Percentiles rank a stretch among this genome's conserved stretches.
These are phyloP conservation scores for Blera fallax DNA, from an alignment of 2,888 invertebrate species.

Conservation along the genomic window DNA sequence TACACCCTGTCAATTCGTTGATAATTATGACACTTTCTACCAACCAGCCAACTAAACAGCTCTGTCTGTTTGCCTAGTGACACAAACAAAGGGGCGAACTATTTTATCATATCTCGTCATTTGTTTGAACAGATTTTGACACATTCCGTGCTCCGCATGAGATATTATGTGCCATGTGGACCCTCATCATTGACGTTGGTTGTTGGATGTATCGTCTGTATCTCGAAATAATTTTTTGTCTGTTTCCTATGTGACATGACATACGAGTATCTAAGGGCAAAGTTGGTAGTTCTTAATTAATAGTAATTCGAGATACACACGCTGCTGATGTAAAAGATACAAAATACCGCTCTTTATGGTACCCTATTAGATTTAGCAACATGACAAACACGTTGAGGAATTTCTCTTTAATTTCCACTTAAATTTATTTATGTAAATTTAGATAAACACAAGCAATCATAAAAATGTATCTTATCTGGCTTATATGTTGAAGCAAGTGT, in stretches of 20 bases:
- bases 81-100: background rate
- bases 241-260: background rate
- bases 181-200: conserved; percentile 42
- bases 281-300: conserved; percentile 4
- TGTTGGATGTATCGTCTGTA: background rate
- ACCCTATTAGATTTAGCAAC: background rate
- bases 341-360: background rate
- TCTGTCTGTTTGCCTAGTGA: background rate
- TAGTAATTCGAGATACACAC: background rate
- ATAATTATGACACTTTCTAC: conserved; percentile 50
- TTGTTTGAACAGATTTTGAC: conserved; percentile 60
- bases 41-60: background rate
- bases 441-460: background rate
- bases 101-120: conserved; percentile 52
- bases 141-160: conserved; percentile 48
- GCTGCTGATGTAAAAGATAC: background rate
- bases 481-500: conserved; percentile 13
- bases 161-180: conserved; percentile 22
- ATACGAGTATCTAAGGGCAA: background rate
- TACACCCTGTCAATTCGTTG: conserved; percentile 45
- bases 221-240: too few species aligned
- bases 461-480: conserved; percentile 16
- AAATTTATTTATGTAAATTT: background rate
- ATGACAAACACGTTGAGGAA: background rate
- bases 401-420: background rate